Conservation (phyloP, 2,797 vertebrate species). For the Mycteria americana region DNA sequence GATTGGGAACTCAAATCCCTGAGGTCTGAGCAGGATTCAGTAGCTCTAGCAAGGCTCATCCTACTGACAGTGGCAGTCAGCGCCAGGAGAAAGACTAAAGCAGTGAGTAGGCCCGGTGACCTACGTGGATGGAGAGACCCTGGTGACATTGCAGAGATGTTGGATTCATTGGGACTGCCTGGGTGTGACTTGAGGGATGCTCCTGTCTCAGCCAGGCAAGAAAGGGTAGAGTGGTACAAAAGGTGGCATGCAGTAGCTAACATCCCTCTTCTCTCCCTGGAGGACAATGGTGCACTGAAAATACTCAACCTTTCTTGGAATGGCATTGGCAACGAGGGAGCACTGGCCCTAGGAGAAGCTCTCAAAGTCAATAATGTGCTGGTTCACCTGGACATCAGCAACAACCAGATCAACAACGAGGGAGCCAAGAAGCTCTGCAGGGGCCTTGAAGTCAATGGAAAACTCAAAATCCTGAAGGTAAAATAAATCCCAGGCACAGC, state of each 20-base stretch:
- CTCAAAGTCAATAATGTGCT: conserved; percentile 86
- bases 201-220: not conserved
- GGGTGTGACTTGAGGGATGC: not conserved
- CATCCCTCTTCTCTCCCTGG: not conserved
- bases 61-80: not conserved
- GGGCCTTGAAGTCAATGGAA: conserved; percentile 86
- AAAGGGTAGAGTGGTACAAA: not conserved
- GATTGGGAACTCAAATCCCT: not conserved
- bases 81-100: not conserved
- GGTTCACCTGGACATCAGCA: conserved; percentile 82
- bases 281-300: conserved; percentile 85
- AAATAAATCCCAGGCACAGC: not conserved
- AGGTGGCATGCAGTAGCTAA: not conserved
- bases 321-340: conserved; percentile 89
- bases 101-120: not conserved
- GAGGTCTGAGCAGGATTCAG: not conserved
- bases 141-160: not conserved
- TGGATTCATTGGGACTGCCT: not conserved
- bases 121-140: not conserved
- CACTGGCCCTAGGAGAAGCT: conserved; percentile 86
- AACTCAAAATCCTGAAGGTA: conserved; percentile 84
- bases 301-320: conserved; percentile 88
- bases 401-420: conserved; percentile 86
- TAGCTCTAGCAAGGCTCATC: not conserved
- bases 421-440: conserved; percentile 83